A percentile compares a stretch with the other conserved stretches of the same genome.
Conservation (phyloP, 1,140 invertebrate species). For the Delia radicum region DNA sequence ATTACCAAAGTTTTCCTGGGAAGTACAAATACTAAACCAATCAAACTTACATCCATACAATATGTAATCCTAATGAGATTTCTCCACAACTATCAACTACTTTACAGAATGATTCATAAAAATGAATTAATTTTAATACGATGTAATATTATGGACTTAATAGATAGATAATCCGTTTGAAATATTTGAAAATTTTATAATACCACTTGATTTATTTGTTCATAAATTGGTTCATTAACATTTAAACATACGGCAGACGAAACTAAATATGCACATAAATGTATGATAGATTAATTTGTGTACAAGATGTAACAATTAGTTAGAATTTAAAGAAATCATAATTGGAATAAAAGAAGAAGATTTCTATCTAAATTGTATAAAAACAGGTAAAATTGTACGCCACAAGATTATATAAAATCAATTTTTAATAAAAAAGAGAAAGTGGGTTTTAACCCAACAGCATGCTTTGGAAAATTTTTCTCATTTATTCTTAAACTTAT, state of each 20-base stretch:
- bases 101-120: neutral
- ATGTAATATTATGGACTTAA: neutral
- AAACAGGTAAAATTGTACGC: neutral
- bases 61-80: too few relatives aligned
- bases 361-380: neutral
- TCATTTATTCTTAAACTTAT: too few relatives aligned
- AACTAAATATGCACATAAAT: neutral
- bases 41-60: too few relatives aligned
- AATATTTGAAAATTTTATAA: neutral
- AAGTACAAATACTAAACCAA: too few relatives aligned
- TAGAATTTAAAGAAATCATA: neutral
- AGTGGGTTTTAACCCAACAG: too few relatives aligned
- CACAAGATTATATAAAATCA: neutral
- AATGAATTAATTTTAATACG: neutral
- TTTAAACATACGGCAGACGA: neutral
- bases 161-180: neutral
- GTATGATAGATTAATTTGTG: neutral
- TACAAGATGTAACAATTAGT: neutral
- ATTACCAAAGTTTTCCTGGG: too few relatives aligned
- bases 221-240: neutral
- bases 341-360: neutral
- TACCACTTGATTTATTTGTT: neutral
- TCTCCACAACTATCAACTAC: too few relatives aligned
- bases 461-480: too few relatives aligned
- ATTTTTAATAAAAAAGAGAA: neutral